Evolutionary conservation across 2,797 vertebrate genomes (phyloP), one percentile per base, ranked within the genome.

Genomic region (Enteromius fasciolatus): DNA sequence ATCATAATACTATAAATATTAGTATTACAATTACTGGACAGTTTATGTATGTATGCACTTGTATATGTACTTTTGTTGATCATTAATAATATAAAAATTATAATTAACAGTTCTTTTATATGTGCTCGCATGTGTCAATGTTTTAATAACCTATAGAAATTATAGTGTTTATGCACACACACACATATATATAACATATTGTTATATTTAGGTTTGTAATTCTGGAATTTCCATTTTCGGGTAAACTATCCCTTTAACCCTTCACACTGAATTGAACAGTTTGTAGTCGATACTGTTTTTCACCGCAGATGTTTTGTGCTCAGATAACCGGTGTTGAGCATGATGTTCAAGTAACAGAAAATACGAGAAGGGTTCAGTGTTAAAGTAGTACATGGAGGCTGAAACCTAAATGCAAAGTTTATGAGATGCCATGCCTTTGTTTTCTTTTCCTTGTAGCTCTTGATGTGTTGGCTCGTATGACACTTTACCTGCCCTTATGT

Each of bases 401-500:
- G 23, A 68, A 57, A 76, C 36, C 74, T 54, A 64, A 76, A 69
- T 74, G 52, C 75, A 36, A 48, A 78, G 36, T 84, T 81, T 50
- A 64, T 67, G 4, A 70, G 68, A 69, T 81, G 41, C 77, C 41
- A 7, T 75, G 76, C 23, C 73, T 72, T 72, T 75, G 74, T 57
- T 28, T 68, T 59, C 76, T 36, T 36, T 28, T 73, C 31, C 64
- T 46, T 81, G 57, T 61, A 81, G 41, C 78, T 64, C 72, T 76
- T 69, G 72, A 31, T 69, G 50, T 81, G 59, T 46, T 59, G 46
- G 72, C 78, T 68, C 63, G 63, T 70, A 54, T 72, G 54, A 86
- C 46, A 75, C 59, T 63, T 44, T 66, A 63, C 52, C 64, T 59
- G 28, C 63, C 61, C 54, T 64, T 70, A 68, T 67, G 78, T 54